These are phyloP conservation scores for Gambusia yucatana DNA, from an alignment of 2,797 vertebrate genomes.

Conservation along the genomic window DNA sequence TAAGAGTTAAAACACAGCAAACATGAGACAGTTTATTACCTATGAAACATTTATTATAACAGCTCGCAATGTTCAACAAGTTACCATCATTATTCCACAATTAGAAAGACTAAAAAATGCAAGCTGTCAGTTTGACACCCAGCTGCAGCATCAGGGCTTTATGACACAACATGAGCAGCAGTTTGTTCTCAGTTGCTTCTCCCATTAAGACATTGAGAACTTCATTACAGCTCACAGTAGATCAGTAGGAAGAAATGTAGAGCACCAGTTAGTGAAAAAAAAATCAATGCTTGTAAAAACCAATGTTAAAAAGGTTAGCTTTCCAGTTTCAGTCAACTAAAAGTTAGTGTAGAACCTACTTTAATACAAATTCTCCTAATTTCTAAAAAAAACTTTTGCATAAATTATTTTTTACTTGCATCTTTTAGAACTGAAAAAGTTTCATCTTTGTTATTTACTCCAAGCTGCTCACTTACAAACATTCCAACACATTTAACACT, in stretches of 20 bases:
- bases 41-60: not conserved
- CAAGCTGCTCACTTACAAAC: not conserved
- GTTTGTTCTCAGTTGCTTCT: not conserved
- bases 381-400: not conserved
- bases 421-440: not conserved
- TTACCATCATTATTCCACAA: not conserved
- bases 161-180: not conserved
- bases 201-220: not conserved
- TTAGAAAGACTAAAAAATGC: not conserved
- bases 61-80: not conserved
- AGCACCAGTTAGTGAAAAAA: not conserved
- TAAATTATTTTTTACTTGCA: not conserved
- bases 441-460: not conserved
- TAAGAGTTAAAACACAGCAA: not conserved
- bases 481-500: not conserved
- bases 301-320: not conserved
- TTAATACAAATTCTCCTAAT: not conserved
- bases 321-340: not conserved
- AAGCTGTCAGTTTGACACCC: not conserved
- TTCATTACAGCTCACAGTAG: not conserved
- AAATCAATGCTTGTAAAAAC: not conserved
- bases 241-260: not conserved
- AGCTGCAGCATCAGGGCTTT: not conserved
- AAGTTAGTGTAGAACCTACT: not conserved
- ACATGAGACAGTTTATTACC: not conserved